These are phyloP conservation scores for Lytechinus variegatus DNA, from an alignment of 35 echinoderm and acorn worm genomes.

Conservation along the genomic window DNA sequence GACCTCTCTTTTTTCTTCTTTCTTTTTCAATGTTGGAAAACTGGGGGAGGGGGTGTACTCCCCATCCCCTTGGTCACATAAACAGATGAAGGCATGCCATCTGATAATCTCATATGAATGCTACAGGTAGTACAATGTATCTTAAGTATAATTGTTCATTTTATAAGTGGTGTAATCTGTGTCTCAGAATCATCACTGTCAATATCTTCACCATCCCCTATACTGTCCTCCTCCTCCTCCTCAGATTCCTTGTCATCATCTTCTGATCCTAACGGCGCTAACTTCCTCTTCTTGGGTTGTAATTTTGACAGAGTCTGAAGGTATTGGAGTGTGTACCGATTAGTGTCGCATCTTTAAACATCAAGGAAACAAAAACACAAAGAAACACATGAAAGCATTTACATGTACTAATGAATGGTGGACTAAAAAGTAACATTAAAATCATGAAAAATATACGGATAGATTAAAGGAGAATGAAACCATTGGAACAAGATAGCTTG, in stretches of 20 bases:
- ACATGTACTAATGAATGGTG: neutral
- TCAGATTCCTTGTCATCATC: conserved; percentile 37
- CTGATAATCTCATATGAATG: too few species aligned
- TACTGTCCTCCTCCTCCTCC: conserved; percentile 22
- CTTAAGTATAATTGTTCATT: neutral
- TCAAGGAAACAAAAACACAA: conserved; percentile 6
- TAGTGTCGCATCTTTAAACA: conserved; percentile 76
- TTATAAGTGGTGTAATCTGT: neutral
- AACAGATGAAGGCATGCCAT: too few species aligned
- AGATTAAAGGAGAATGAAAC: too few species aligned
- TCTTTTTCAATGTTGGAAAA: too few species aligned
- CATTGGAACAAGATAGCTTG: too few species aligned
- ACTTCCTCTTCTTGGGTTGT: conserved; percentile 49
- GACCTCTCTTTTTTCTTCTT: too few species aligned
- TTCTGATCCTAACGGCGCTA: neutral
- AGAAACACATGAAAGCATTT: neutral
- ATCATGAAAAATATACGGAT: too few species aligned
- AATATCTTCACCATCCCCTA: neutral
- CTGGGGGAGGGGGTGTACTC: too few species aligned
- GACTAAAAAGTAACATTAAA: neutral
- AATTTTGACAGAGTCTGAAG: conserved; percentile 62
- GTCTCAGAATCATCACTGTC: conserved; percentile 31
- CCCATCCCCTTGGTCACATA: too few species aligned
- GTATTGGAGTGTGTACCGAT: conserved; percentile 75
- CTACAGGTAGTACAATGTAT: too few species aligned